Percentiles rank a stretch among this genome's conserved stretches.
Evolutionary conservation across 2,888 invertebrate genomes (phyloP).

Genomic region (Protophormia terraenovae): DNA sequence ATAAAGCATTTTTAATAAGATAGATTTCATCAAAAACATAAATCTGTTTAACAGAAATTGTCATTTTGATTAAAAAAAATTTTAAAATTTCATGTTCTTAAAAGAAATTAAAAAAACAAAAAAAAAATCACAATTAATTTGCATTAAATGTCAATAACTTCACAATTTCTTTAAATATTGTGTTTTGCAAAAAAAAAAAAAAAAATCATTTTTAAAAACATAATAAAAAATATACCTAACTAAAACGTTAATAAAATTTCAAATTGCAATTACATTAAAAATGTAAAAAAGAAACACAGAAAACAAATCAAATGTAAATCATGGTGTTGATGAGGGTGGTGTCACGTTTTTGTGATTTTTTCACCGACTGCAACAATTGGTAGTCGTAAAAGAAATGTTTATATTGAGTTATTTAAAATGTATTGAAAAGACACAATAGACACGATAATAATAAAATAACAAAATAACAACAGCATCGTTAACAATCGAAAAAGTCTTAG

Average conservation of each 20-base stretch:
- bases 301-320: slow-evolving; percentile 49
- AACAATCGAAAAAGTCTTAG: background rate
- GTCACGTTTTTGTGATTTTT: slow-evolving; percentile 64
- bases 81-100: too few relatives aligned
- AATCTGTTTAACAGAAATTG: too few relatives aligned
- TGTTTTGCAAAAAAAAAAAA: background rate
- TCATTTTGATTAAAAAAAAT: too few relatives aligned
- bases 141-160: background rate
- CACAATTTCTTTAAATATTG: background rate
- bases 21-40: too few relatives aligned
- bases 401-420: slow-evolving; percentile 45
- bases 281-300: background rate
- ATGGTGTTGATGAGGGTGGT: slow-evolving; percentile 66
- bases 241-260: slow-evolving; percentile 48
- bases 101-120: too few relatives aligned
- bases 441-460: slow-evolving; percentile 7
- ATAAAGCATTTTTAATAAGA: too few relatives aligned
- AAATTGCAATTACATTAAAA: slow-evolving; percentile 33
- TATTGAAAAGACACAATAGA: slow-evolving; percentile 22
- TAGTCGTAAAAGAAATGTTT: background rate
- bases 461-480: background rate
- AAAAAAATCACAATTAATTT: background rate
- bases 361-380: slow-evolving; percentile 4
- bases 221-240: too few relatives aligned
- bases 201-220: slow-evolving; percentile 7